Percentiles rank a stretch among this genome's conserved stretches.
Evolutionary conservation across 2,797 vertebrate genomes (phyloP).

Genomic region (Acipenser oxyrinchus): DNA sequence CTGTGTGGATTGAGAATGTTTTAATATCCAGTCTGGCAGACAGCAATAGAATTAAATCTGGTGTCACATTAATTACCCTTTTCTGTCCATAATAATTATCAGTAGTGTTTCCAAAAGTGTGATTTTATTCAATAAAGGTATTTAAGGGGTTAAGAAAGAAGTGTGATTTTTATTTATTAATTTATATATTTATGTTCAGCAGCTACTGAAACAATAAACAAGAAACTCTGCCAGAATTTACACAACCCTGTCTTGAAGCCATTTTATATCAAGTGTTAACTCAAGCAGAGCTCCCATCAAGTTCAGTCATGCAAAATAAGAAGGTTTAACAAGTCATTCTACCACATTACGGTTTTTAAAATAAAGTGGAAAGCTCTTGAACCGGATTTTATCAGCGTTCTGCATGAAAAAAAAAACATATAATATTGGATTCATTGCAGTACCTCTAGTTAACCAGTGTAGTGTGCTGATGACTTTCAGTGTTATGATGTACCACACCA

Average conservation of each 20-base stretch:
- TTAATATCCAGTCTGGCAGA: too few species aligned
- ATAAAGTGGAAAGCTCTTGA: too few species aligned
- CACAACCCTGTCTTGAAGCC: neutral
- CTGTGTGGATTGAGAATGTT: too few species aligned
- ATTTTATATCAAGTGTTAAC: neutral
- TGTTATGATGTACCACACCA: too few species aligned
- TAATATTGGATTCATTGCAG: neutral
- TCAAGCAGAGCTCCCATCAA: neutral
- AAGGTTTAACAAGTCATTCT: neutral
- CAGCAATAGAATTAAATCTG: neutral
- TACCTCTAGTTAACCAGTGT: neutral
- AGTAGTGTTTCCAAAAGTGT: neutral
- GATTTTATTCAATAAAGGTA: slow-evolving; percentile 1
- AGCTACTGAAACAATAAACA: neutral
- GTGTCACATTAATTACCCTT: neutral
- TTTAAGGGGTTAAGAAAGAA: neutral
- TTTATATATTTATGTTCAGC: neutral
- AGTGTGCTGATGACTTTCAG: neutral
- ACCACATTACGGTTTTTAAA: neutral
- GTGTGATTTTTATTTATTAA: neutral
- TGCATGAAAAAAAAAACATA: too few species aligned
- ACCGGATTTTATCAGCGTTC: too few species aligned
- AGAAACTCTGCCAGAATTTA: neutral
- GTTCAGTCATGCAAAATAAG: slow-evolving; percentile 3
- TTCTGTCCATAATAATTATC: neutral